Base-by-base conservation (phyloP, 2,113 vertebrate species). In the Cyrtonyx montezumae region DNA sequence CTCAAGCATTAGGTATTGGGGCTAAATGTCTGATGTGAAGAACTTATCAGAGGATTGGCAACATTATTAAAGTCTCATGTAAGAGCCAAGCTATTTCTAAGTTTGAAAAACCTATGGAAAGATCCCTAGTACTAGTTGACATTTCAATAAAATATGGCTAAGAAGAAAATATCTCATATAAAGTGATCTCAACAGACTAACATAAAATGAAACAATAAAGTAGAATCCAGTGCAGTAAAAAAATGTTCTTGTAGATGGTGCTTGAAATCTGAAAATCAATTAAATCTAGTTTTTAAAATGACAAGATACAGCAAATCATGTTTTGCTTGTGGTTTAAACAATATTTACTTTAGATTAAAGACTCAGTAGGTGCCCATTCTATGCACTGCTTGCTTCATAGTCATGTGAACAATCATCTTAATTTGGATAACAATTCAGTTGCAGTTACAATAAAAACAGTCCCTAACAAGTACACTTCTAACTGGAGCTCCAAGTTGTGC, bases 1-100 rank as follows among this genome's bases (percentile, higher is more conserved):
- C 96, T 96, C 95, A 95, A 96, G 97, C 93, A 96, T 97, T 96
- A 98, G 94, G 97, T 97, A 97, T 90, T 96, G 96, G 95, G 97
- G 97, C 97, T 98, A 98, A 98, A 98, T 96, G 97, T 96, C 95
- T 97, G 96, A 98, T 98, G 95, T 97, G 97, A 98, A 97, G 96
- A 98, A 98, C 95, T 97, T 97, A 97, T 96, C 96, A 97, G 95
- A 97, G 96, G 96, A 96, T 95, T 97, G 97, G 96, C 94, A 97
- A 96, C 96, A 95, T 98, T 98, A 98, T 98, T 97, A 97, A 97
- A 97, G 96, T 92, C 97, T 97, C 94, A 84, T 96, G 94, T 94
- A 96, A 97, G 87, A 97, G 77, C 91, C 88, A 96, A 84, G 79
- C 82, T 97, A 75, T 94, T 95, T 96, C 84, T 95, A 95, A 95